Conservation (phyloP, 2,888 invertebrate genomes). For the Caradrina kadenii region DNA sequence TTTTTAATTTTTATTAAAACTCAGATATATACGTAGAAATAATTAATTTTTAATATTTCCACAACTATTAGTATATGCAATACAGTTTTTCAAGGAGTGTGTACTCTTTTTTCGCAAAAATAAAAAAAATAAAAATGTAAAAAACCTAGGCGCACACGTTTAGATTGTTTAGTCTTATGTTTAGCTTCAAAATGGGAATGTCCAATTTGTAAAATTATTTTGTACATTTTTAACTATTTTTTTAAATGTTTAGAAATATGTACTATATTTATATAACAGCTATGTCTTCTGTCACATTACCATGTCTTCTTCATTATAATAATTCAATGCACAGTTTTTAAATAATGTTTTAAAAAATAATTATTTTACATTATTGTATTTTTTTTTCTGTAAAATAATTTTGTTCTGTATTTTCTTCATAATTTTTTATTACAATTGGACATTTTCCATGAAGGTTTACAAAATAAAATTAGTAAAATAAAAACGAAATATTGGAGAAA, state of each 20-base stretch:
- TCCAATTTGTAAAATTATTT: conserved; percentile 58
- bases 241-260: not conserved
- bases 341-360: not conserved
- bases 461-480: conserved; percentile 59
- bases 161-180: conserved; percentile 68
- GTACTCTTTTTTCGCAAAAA: conserved; percentile 65
- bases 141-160: conserved; percentile 70
- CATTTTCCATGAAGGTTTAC: conserved; percentile 73
- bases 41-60: conserved; percentile 65
- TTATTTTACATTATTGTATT: conserved; percentile 5
- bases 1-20: conserved; percentile 64
- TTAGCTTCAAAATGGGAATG: conserved; percentile 62
- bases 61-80: conserved; percentile 68
- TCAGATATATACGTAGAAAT: conserved; percentile 68
- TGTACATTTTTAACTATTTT: not conserved
- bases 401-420: not conserved
- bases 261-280: not conserved
- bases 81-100: conserved; percentile 65
- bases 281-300: not conserved
- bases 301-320: not conserved
- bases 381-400: not conserved
- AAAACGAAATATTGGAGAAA: conserved; percentile 73
- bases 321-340: no score
- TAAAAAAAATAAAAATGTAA: conserved; percentile 55
- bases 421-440: conserved; percentile 66